Percentiles rank a stretch among this genome's conserved stretches.
Conservation (phyloP, 2,888 invertebrate species). For the Eupeodes luniger region DNA sequence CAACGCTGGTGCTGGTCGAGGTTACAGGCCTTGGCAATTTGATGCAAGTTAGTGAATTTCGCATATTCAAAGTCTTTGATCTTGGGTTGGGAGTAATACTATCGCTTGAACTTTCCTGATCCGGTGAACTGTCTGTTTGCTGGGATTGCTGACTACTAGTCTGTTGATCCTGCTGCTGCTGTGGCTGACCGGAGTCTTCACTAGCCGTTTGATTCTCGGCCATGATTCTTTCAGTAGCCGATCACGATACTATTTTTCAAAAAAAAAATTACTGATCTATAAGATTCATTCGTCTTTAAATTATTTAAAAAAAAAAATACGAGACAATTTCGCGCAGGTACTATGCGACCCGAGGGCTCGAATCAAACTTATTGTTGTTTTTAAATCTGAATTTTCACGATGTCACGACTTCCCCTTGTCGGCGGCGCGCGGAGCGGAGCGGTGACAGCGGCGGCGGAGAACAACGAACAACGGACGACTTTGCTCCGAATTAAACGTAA, state of each 20-base stretch:
- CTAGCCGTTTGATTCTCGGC: constrained; percentile 84
- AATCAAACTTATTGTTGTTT: constrained; percentile 43
- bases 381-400: constrained; percentile 46
- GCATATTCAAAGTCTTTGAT: constrained; percentile 69
- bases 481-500: constrained; percentile 79
- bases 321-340: constrained; percentile 11
- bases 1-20: constrained; percentile 55
- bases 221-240: constrained; percentile 79
- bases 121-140: constrained; percentile 76
- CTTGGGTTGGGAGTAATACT: constrained; percentile 74
- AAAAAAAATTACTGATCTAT: constrained; percentile 26
- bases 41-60: constrained; percentile 64
- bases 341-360: constrained; percentile 30
- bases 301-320: constrained; percentile 28
- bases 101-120: constrained; percentile 77
- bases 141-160: constrained; percentile 77
- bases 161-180: constrained; percentile 78
- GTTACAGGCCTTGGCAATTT: constrained; percentile 74
- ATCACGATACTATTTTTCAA: constrained; percentile 24
- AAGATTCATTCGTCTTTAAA: constrained; percentile 51
- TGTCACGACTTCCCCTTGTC: constrained; percentile 55
- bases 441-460: neutral
- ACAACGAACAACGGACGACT: constrained; percentile 54
- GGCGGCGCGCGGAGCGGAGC: neutral
- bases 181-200: constrained; percentile 83